phyloP scores from a whole-genome alignment of 2,888 invertebrate genomes.

The Pollenia angustigena region DNA sequence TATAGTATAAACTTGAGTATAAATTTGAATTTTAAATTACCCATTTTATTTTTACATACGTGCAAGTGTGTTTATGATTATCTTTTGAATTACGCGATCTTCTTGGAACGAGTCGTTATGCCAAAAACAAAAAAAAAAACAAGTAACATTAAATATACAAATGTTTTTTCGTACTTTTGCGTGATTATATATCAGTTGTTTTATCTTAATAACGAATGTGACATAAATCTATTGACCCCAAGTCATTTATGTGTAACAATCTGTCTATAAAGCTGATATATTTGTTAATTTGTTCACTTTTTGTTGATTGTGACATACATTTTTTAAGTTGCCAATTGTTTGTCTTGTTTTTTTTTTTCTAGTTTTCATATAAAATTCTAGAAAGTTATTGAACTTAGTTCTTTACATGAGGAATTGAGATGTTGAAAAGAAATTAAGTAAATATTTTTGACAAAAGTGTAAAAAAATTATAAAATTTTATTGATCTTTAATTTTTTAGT shows the following conservation, averaged over 20 bases:
- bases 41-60: not conserved
- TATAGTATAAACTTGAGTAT: not conserved
- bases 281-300: conserved; percentile 2
- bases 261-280: conserved; percentile 39
- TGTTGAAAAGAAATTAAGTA: conserved; percentile 1
- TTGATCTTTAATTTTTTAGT: too few species aligned
- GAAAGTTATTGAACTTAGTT: conserved; percentile 18
- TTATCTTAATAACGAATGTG: conserved; percentile 27
- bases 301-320: conserved; percentile 21
- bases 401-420: not conserved
- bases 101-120: conserved; percentile 28
- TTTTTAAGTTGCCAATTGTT: conserved; percentile 3
- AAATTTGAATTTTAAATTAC: conserved; percentile 26
- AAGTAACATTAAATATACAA: not conserved
- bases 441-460: not conserved
- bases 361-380: not conserved
- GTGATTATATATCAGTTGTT: not conserved
- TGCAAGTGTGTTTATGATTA: conserved; percentile 2
- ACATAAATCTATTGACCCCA: conserved; percentile 69
- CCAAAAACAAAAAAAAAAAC: too few species aligned
- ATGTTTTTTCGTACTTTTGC: not conserved
- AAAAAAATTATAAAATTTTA: too few species aligned
- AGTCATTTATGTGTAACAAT: conserved; percentile 55
- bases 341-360: conserved; percentile 1
- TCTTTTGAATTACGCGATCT: conserved; percentile 47